Percentiles rank a stretch among this genome's conserved stretches.
Evolutionary conservation across 2,113 vertebrate species (phyloP).

Genomic region (Pterocles orientalis): DNA sequence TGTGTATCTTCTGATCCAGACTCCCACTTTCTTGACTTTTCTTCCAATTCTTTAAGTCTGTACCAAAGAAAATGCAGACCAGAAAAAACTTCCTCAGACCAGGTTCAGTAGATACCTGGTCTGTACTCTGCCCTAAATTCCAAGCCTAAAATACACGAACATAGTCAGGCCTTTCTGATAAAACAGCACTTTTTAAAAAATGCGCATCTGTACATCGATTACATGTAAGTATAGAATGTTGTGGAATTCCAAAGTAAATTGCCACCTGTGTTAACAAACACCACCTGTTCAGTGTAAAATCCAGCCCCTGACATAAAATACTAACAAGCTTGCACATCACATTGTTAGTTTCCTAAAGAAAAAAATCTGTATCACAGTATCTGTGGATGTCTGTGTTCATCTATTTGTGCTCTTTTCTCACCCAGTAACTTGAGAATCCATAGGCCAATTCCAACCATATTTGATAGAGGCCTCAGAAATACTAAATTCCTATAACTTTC

Average conservation of each 20-base stretch:
- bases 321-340: not conserved
- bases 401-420: not conserved
- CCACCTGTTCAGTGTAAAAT: not conserved
- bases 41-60: slow-evolving; percentile 88
- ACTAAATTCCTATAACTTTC: not conserved
- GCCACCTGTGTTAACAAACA: not conserved
- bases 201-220: not conserved
- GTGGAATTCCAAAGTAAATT: not conserved
- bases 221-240: not conserved
- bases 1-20: slow-evolving; percentile 84
- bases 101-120: not conserved
- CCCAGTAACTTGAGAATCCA: not conserved
- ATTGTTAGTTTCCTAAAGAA: not conserved
- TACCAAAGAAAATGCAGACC: not conserved
- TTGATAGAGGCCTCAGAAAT: not conserved
- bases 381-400: not conserved
- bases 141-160: not conserved
- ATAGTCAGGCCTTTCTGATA: not conserved
- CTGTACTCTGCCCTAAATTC: not conserved
- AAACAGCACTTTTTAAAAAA: not conserved
- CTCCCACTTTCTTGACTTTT: slow-evolving; percentile 81
- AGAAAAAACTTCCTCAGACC: not conserved
- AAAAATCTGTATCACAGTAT: not conserved
- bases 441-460: not conserved
- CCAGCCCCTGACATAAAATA: not conserved